Evolutionary conservation across 1,140 invertebrate genomes (phyloP), one percentile per base, ranked within the genome.

Genomic region (Holcopasites calliopsidis): DNA sequence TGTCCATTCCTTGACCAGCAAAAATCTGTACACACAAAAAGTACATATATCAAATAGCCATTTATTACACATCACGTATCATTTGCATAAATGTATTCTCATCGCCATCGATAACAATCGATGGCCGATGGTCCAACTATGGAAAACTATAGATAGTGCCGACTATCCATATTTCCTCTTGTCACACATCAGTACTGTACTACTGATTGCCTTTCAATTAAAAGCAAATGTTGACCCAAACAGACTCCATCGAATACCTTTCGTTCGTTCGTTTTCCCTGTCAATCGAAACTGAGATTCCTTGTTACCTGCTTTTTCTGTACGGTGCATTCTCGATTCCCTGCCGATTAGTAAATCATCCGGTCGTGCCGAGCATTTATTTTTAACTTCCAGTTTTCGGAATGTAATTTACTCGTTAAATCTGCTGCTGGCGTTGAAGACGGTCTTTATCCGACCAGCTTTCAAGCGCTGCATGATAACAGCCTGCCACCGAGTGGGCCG

Each of bases 371-470:
- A n/a, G 58, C 47, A 69, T 80, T 77, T 73, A 49, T 76, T 76
- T 58, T 72, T 44, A 65, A 61, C 52, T 44, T 74, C 70, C 68
- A 40, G 54, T 58, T 50, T 44, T 47, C 33, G 23, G 60, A 50
- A 68, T 68, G 68, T 54, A 68, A 78, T 75, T 80, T 65, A 78
- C 47, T 73, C 69, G 49, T 77, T 70, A 66, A 76, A 70, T 47
- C 75, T 47, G 66, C 49, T 40, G 33, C 18, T 64, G 57, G 40
- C 33, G 44, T 54, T 70, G n/a, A 74, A 80, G 76, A 72, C 71
- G 70, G 65, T 28, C 66, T 81, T 77, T 69, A 61, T 65, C 57
- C 64, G 42, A 10, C 31, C 13, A 13, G 13, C 50, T 75, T 75
- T 75, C 64, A 60, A 42, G 35, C 28, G 49, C 60, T 7, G 1